These are phyloP conservation scores for Tortricodes alternella DNA, from an alignment of 2,888 invertebrate genomes.

Conservation along the genomic window DNA sequence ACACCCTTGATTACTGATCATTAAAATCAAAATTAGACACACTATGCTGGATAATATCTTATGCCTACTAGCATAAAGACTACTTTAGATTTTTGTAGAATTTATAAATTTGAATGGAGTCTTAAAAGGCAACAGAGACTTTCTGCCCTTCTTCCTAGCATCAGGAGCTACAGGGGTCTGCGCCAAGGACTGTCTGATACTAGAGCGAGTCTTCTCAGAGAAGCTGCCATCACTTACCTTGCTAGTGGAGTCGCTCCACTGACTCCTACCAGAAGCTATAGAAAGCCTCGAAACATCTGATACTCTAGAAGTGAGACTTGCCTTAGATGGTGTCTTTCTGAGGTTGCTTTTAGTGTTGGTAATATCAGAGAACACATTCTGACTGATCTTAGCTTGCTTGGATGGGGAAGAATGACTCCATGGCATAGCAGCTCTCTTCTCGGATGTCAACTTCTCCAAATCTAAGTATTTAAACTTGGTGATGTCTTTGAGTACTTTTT, in stretches of 20 bases:
- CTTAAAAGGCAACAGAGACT: conserved; percentile 73
- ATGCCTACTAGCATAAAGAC: conserved; percentile 27
- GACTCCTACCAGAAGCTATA: conserved; percentile 54
- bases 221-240: conserved; percentile 53
- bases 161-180: conserved; percentile 60
- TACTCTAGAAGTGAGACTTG: conserved; percentile 62
- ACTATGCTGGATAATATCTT: conserved; percentile 17
- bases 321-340: conserved; percentile 70
- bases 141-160: conserved; percentile 65
- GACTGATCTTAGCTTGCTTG: conserved; percentile 63
- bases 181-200: conserved; percentile 48
- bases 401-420: conserved; percentile 71
- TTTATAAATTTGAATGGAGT: conserved; percentile 77
- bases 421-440: conserved; percentile 60
- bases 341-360: conserved; percentile 54
- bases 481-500: conserved; percentile 55
- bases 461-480: conserved; percentile 75
- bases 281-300: conserved; percentile 60
- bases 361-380: conserved; percentile 60
- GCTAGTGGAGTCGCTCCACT: conserved; percentile 60
- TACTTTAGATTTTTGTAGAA: conserved; percentile 58
- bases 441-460: conserved; percentile 60
- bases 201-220: conserved; percentile 53
- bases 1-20: not conserved
- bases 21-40: not conserved